phyloP scores from a whole-genome alignment of 2,888 invertebrate genomes.

The Pinctada fucata region DNA sequence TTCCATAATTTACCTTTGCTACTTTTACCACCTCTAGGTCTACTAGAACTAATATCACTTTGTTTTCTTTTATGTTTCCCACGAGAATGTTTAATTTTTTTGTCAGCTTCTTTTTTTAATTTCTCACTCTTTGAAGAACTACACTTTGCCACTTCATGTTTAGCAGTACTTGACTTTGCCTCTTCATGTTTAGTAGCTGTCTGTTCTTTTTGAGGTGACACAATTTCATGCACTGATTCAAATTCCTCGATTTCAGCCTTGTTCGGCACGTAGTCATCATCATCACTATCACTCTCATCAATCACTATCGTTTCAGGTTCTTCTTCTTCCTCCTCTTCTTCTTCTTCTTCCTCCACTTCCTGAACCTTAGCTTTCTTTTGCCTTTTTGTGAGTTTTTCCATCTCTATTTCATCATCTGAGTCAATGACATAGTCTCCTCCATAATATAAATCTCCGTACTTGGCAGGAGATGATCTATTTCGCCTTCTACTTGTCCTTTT shows the following conservation, averaged over 20 bases:
- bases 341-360: slow-evolving; percentile 13
- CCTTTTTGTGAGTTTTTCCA: slow-evolving; percentile 34
- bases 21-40: slow-evolving; percentile 17
- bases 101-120: not conserved
- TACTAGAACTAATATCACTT: not conserved
- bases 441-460: slow-evolving; percentile 40
- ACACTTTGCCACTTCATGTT: not conserved
- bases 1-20: slow-evolving; percentile 37
- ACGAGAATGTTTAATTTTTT: not conserved
- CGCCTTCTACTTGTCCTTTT: slow-evolving; percentile 25
- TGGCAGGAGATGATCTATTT: slow-evolving; percentile 25
- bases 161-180: not conserved
- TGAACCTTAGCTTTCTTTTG: slow-evolving; percentile 10
- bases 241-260: not conserved
- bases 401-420: slow-evolving; percentile 40
- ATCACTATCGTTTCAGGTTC: slow-evolving; percentile 9
- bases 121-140: not conserved
- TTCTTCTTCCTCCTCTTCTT: slow-evolving; percentile 39
- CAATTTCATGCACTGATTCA: not conserved
- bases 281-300: slow-evolving; percentile 43
- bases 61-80: not conserved
- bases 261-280: slow-evolving; percentile 34
- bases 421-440: slow-evolving; percentile 40
- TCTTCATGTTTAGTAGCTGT: not conserved
- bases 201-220: not conserved